Evolutionary conservation across 2,113 vertebrate species (phyloP).

Genomic region (Odocoileus hemionus): DNA sequence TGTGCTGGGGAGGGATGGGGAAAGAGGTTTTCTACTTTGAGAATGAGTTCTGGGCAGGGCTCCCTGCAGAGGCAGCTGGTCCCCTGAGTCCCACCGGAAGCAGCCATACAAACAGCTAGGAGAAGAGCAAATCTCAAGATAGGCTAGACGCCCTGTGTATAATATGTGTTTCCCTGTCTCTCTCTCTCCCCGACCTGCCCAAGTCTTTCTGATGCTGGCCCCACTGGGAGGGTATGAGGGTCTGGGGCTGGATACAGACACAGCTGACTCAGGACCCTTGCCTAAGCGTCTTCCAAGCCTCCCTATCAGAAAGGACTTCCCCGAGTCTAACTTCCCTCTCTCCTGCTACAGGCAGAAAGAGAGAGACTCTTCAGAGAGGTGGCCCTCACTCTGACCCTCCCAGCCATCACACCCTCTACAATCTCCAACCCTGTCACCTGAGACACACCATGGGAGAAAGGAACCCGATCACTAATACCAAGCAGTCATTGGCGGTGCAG

Average conservation of each 20-base stretch:
- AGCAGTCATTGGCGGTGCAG: not conserved
- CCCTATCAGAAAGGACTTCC: not conserved
- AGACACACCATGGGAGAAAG: not conserved
- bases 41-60: accelerated
- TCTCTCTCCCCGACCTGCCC: not conserved
- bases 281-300: accelerated
- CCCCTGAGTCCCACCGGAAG: not conserved
- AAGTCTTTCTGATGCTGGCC: not conserved
- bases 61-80: not conserved
- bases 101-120: not conserved
- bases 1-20: accelerated
- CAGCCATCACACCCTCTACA: not conserved
- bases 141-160: accelerated
- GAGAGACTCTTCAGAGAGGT: not conserved
- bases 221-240: accelerated
- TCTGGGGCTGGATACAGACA: accelerated
- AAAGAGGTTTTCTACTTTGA: not conserved
- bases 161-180: not conserved
- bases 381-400: not conserved
- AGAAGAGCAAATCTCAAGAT: not conserved
- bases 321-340: not conserved
- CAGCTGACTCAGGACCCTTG: not conserved
- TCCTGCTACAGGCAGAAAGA: not conserved
- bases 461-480: not conserved
- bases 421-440: not conserved